phyloP scores from a whole-genome alignment of 2,113 vertebrate genomes.

The Pomatostomus ruficeps region DNA sequence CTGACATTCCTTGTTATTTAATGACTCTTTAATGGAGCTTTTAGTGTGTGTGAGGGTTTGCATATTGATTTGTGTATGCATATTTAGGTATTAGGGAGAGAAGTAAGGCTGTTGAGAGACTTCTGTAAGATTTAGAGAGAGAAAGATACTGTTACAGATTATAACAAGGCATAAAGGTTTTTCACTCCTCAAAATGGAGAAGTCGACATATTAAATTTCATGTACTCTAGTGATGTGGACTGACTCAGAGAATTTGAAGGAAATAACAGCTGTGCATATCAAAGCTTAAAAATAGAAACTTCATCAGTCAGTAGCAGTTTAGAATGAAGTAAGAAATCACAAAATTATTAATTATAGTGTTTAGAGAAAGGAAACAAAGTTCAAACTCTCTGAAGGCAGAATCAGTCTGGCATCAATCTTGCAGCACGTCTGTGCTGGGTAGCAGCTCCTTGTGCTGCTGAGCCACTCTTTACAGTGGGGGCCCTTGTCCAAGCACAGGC shows the following conservation, averaged over 20 bases:
- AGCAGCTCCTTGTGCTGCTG: background rate
- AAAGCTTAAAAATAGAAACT: conserved; percentile 36
- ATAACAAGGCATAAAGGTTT: background rate
- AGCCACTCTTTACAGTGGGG: background rate
- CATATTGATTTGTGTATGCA: background rate
- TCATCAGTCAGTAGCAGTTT: conserved; percentile 22
- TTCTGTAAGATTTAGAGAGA: background rate
- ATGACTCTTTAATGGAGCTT: background rate
- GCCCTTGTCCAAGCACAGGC: background rate
- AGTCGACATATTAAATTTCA: background rate
- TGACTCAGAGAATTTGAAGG: conserved; percentile 34
- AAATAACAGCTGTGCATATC: conserved; percentile 33
- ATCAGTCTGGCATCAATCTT: background rate
- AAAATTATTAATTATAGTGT: conserved; percentile 4
- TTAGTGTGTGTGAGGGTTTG: background rate
- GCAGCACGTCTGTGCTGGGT: background rate
- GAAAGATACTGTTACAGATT: background rate
- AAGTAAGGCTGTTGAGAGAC: background rate
- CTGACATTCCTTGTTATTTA: background rate
- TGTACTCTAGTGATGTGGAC: background rate
- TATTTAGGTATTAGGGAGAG: background rate
- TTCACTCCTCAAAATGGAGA: background rate
- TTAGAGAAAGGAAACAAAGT: background rate
- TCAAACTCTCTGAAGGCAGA: background rate
- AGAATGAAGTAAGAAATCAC: conserved; percentile 28